Evolutionary conservation across 2,888 invertebrate species (phyloP).

Genomic region (Serripes groenlandicus): DNA sequence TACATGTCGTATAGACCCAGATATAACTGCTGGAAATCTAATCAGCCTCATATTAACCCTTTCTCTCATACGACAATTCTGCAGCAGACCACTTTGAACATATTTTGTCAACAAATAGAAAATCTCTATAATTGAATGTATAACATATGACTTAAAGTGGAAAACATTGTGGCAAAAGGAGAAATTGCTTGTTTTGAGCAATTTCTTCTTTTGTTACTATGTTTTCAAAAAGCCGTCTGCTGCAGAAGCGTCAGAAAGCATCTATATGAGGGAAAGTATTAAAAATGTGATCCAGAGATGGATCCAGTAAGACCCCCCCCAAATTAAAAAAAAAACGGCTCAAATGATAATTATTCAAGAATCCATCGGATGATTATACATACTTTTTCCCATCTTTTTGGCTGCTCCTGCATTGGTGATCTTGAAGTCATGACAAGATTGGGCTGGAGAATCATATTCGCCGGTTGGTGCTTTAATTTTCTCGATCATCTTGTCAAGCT

Average conservation of each 20-base stretch:
- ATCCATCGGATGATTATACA: neutral
- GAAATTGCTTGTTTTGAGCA: neutral
- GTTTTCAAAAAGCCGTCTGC: neutral
- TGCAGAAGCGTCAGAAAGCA: neutral
- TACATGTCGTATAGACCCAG: too few relatives aligned
- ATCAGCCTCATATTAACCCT: too few relatives aligned
- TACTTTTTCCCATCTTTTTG: conserved; percentile 89
- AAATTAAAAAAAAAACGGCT: too few relatives aligned
- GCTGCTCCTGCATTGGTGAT: conserved; percentile 92
- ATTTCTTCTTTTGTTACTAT: neutral
- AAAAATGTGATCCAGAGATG: too few relatives aligned
- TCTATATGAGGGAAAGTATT: too few relatives aligned
- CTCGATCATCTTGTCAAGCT: conserved; percentile 75
- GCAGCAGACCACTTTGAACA: too few relatives aligned
- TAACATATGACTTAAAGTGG: too few relatives aligned
- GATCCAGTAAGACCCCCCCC: too few relatives aligned
- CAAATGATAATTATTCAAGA: neutral
- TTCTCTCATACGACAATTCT: too few relatives aligned
- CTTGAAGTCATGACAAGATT: conserved; percentile 94
- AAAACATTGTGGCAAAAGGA: conserved; percentile 1
- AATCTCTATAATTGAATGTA: too few relatives aligned
- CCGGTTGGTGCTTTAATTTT: conserved; percentile 93
- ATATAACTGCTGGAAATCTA: too few relatives aligned
- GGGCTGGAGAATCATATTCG: conserved; percentile 93
- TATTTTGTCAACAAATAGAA: too few relatives aligned